phyloP scores from a whole-genome alignment of 2,888 invertebrate genomes.

The Margaritifera margaritifera region DNA sequence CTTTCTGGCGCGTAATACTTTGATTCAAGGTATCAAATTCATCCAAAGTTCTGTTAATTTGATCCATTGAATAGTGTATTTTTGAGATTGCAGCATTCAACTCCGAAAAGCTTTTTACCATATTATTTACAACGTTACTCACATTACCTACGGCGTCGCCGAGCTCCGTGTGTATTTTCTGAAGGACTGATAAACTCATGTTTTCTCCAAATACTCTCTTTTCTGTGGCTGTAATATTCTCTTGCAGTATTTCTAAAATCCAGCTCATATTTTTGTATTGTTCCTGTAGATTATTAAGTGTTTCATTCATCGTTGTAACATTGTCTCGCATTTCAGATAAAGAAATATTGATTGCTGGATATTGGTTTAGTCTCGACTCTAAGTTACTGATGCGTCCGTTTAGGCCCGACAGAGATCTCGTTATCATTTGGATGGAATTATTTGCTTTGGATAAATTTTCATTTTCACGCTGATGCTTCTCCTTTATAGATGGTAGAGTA shows the following conservation, averaged over 20 bases:
- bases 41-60: no score
- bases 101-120: no score
- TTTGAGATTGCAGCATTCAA: no score
- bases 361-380: conserved; percentile 19
- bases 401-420: conserved; percentile 15
- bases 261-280: conserved; percentile 32
- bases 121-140: no score
- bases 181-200: no score
- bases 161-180: no score
- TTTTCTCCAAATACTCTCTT: no score
- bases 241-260: conserved; percentile 17
- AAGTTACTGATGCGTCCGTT: conserved; percentile 17
- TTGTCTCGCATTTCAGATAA: conserved; percentile 20
- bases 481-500: conserved; percentile 16
- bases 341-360: conserved; percentile 26
- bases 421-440: conserved; percentile 22
- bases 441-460: conserved; percentile 26
- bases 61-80: no score
- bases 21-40: no score
- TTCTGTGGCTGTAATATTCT: conserved; percentile 4
- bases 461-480: conserved; percentile 16
- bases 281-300: conserved; percentile 27
- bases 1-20: no score
- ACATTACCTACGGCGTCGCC: no score
- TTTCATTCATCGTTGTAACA: conserved; percentile 26